Evolutionary conservation across 2,113 vertebrate species (phyloP), one percentile per base, ranked within the genome.

Genomic region (Ophthalmolycus amberensis): DNA sequence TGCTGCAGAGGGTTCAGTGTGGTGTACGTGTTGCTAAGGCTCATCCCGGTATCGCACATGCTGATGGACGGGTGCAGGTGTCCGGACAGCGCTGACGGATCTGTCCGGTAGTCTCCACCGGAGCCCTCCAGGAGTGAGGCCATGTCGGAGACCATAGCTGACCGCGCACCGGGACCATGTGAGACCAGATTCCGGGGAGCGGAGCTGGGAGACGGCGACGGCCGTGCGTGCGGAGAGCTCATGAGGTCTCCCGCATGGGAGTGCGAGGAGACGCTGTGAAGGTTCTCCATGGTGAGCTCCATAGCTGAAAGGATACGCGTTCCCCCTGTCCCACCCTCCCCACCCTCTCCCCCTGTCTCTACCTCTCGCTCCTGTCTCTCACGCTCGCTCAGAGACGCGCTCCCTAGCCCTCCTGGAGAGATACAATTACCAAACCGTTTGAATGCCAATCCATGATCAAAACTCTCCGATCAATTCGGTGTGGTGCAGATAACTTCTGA

Each of bases 211-310:
- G 96, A 94, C 8, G 95, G 94, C 9, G 96, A 93, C 72, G 96
- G 97, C 27, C 97, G 93, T 73, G 91, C 94, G 95, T 97, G 96
- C 8, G 97, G 92, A 15, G 95, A 94, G 94, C 96, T 97, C 96
- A 99, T 96, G 89, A 98, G 94, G 94, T 99, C 97, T 40, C 97
- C 96, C 80, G 94, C 92, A 85, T 97, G 97, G 74, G 97, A 95
- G 93, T 98, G 97, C 88, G 97, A 93, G 87, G 96, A 94, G 92
- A 98, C 94, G 85, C 96, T 95, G 94, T 98, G 97, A 50, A 98
- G 93, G 92, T 95, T 97, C 91, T 99, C 98, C 96, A 99, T 97
- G 92, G 96, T 97, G 93, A 99, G 97, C 95, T 99, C 98, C 97
- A 99, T 99, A 80, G 83, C 88, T 77, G 88, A 85, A 89, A 86